A percentile compares a stretch with the other conserved stretches of the same genome.
phyloP scores from a whole-genome alignment of 1,140 invertebrate genomes.

The Pseudoatta argentina region DNA sequence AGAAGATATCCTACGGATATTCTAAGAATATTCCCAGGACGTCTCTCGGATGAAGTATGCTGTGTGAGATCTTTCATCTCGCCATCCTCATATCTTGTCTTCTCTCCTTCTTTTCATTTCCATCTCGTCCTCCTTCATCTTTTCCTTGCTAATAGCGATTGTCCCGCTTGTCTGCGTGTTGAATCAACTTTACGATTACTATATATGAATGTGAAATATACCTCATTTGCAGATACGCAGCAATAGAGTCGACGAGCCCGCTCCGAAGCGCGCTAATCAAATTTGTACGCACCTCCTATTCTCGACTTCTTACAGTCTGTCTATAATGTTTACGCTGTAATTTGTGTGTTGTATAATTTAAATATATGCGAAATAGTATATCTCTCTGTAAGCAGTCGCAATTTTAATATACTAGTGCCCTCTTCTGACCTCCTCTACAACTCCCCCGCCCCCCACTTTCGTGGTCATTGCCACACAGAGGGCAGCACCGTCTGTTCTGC shows the following conservation, averaged over 20 bases:
- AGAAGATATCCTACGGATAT: no score
- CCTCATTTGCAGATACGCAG: slow-evolving; percentile 70
- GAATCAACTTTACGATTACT: slow-evolving; percentile 52
- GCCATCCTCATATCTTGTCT: neutral
- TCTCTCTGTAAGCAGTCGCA: slow-evolving; percentile 42
- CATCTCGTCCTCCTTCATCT: neutral
- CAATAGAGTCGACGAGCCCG: slow-evolving; percentile 51
- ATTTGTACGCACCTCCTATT: slow-evolving; percentile 67
- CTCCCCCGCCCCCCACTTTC: no score
- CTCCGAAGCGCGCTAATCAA: slow-evolving; percentile 50
- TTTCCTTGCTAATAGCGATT: neutral
- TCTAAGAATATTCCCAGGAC: no score
- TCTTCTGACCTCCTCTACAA: neutral
- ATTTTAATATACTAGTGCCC: neutral
- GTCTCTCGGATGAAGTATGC: no score
- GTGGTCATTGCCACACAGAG: neutral
- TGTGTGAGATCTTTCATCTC: neutral
- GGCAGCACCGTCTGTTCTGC: neutral
- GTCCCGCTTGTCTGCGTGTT: neutral
- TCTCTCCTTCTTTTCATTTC: neutral
- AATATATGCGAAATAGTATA: slow-evolving; percentile 69
- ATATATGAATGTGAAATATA: slow-evolving; percentile 73
- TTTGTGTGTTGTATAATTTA: slow-evolving; percentile 77
- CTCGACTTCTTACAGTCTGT: slow-evolving; percentile 69
- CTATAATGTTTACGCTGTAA: slow-evolving; percentile 74